phyloP scores from a whole-genome alignment of 2,888 invertebrate species.

The Parnassius glacialis region DNA sequence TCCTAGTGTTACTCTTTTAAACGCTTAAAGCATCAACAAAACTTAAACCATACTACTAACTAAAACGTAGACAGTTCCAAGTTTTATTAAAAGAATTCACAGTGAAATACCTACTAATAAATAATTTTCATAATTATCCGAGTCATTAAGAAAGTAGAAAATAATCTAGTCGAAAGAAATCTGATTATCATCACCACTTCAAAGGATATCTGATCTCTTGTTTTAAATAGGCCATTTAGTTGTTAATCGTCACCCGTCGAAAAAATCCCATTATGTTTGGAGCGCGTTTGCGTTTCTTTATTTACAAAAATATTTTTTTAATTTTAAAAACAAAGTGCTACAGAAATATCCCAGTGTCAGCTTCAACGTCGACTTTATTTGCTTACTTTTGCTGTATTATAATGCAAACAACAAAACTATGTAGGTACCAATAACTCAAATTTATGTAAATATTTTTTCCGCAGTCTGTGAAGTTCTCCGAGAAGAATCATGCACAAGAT shows the following conservation, averaged over 20 bases:
- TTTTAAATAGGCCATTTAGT: conserved; percentile 23
- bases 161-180: conserved; percentile 7
- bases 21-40: too few relatives aligned
- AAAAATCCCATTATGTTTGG: conserved; percentile 20
- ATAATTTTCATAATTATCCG: conserved; percentile 19
- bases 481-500: conserved; percentile 23
- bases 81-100: too few relatives aligned
- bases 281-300: conserved; percentile 8
- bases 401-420: conserved; percentile 28
- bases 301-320: conserved; percentile 16
- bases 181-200: conserved; percentile 25
- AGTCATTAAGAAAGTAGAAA: conserved; percentile 18
- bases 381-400: conserved; percentile 19
- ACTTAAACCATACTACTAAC: too few relatives aligned
- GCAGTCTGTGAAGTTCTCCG: conserved; percentile 17
- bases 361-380: conserved; percentile 16
- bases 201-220: conserved; percentile 22
- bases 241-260: conserved; percentile 11
- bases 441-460: conserved; percentile 37
- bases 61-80: too few relatives aligned
- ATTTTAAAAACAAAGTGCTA: conserved; percentile 17
- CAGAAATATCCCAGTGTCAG: conserved; percentile 25
- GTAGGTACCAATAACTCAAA: conserved; percentile 30
- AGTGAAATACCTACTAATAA: background rate
- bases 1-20: too few relatives aligned